Evolutionary conservation across 2,113 vertebrate species (phyloP), one percentile per base, ranked within the genome.

Genomic region (Cisticola juncidis): DNA sequence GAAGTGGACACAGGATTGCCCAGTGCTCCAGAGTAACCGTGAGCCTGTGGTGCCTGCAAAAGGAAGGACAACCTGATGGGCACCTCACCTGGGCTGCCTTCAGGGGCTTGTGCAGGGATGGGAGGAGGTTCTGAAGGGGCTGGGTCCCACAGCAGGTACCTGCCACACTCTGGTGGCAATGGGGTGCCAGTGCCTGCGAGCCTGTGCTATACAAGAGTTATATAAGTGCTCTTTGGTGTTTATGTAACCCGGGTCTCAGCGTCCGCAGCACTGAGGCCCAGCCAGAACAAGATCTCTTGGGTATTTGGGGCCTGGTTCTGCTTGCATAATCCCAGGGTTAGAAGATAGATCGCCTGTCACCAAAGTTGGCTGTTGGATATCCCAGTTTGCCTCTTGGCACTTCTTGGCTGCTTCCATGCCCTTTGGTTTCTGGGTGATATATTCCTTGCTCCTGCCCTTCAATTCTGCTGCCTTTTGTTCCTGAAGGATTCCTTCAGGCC

Each of bases 151-250:
- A 65, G 78, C 42, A 81, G 54, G 69, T 95, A 72, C 71, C 90
- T 78, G 50, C 73, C 61, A 47, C 40, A 16, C 76, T 86, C 48
- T 1, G 17, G 72, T 45, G 62, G 65, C 64, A 28, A 25, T 57
- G 6, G 91, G 58, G 36, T 93, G 73, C 76, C 16, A 17, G 64
- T 82, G 86, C 86, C 96, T 91, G 87, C 18, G 33, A 71, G 92
- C 96, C 54, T 6, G 36, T 94, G 96, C 88, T 94, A 91, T 94
- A 86, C 87, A 77, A 65, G 36, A 19, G 81, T 97, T 98, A 97
- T 90, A 66, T 97, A 97, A 98, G 94, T 94, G 95, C 95, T 97
- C 92, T 86, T 95, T 90, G 86, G 90, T 92, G 87, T 97, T 98
- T 97, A 95, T 97, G 77, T 98, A 97, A 97, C 95, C 94, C 8